Evolutionary conservation across 1,140 invertebrate species (phyloP).

Genomic region (Gryon sp.): DNA sequence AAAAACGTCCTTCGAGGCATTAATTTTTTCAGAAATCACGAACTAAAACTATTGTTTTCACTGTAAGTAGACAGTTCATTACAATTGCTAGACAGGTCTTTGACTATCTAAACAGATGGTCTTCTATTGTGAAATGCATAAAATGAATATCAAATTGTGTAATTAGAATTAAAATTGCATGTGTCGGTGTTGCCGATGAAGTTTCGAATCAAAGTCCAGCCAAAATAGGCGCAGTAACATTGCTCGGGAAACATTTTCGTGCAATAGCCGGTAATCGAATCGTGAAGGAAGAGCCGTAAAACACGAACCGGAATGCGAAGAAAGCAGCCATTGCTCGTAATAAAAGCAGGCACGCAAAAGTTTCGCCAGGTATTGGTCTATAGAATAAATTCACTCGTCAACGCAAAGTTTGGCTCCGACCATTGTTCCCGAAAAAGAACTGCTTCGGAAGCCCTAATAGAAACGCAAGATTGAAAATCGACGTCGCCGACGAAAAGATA

Average conservation of each 20-base stretch:
- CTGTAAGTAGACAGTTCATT: no score
- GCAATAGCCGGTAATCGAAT: conserved; percentile 23
- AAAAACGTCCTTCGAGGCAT: no score
- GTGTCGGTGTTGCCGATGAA: no score
- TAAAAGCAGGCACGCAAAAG: conserved; percentile 19
- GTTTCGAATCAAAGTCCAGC: neutral
- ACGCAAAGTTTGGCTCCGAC: conserved; percentile 5
- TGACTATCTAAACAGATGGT: no score
- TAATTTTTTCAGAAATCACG: no score
- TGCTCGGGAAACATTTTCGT: no score
- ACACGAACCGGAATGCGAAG: conserved; percentile 14
- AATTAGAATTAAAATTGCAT: no score
- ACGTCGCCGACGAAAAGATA: conserved; percentile 2
- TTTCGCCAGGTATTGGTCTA: conserved; percentile 14
- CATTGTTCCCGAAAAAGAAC: conserved; percentile 43
- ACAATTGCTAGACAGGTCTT: no score
- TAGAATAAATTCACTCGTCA: conserved; percentile 33
- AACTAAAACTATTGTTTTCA: no score
- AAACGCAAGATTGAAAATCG: conserved; percentile 37
- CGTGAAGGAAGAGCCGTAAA: conserved; percentile 8
- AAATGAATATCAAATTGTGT: no score
- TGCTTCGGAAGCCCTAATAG: conserved; percentile 20
- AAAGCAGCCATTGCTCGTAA: conserved; percentile 28
- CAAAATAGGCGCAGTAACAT: neutral
- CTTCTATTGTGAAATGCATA: no score